Percentiles rank a stretch among this genome's conserved stretches.
These are phyloP conservation scores for Mesorhabditis spiculigera DNA, from an alignment of 2,888 invertebrate species.

Conservation along the genomic window DNA sequence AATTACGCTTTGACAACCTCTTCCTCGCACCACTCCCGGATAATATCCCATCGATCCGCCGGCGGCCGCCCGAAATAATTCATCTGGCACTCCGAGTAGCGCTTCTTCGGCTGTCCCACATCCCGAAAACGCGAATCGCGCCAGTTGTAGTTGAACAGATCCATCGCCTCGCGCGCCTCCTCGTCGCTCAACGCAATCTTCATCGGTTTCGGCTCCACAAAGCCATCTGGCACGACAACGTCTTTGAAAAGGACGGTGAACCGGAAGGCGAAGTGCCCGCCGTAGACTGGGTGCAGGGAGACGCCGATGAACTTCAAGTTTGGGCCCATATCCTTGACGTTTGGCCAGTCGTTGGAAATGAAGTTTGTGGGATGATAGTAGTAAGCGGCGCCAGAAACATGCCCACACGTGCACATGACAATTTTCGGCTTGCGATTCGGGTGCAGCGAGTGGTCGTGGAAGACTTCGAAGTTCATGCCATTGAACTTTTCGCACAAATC, in stretches of 20 bases:
- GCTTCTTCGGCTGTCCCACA: conserved; percentile 33
- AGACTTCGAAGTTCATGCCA: conserved; percentile 22
- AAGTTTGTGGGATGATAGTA: conserved; percentile 39
- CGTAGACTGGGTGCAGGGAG: conserved; percentile 63
- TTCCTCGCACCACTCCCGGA: conserved; percentile 23
- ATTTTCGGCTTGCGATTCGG: conserved; percentile 63
- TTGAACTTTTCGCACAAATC: background rate
- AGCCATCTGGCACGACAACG: conserved; percentile 19
- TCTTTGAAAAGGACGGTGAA: conserved; percentile 61
- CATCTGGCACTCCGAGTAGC: conserved; percentile 40
- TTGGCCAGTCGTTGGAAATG: conserved; percentile 23
- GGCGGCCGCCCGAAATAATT: conserved; percentile 43
- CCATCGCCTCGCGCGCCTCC: conserved; percentile 58
- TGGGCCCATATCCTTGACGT: conserved; percentile 25
- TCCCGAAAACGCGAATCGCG: conserved; percentile 61
- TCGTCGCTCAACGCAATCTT: conserved; percentile 23
- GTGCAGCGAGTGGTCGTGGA: conserved; percentile 64
- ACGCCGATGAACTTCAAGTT: conserved; percentile 59
- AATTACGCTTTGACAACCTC: conserved; percentile 3
- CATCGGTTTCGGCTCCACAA: conserved; percentile 23
- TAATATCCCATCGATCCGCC: conserved; percentile 41
- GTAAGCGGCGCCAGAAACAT: conserved; percentile 57
- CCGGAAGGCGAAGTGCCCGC: conserved; percentile 65
- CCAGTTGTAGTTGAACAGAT: conserved; percentile 63
- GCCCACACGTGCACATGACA: conserved; percentile 65